Base-by-base conservation (phyloP, 2,113 vertebrate genomes). In the Abramis brama region DNA sequence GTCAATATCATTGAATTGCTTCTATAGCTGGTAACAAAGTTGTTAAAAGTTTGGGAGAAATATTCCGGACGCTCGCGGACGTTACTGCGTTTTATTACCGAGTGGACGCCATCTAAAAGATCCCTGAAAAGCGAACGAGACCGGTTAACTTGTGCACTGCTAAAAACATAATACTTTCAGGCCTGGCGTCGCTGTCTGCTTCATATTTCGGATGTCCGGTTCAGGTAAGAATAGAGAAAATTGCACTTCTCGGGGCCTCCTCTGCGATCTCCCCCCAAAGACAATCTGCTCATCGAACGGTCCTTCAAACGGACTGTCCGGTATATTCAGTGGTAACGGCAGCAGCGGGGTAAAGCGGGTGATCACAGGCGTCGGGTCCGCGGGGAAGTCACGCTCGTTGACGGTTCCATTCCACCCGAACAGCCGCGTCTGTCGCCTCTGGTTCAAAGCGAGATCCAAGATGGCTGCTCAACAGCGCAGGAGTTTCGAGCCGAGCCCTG, bases 381-480 rank as follows among this genome's bases (percentile, higher is more conserved):
- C 78, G 85, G 79, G 81, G 84, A 59, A 25, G 11, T 59, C 43
- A n/a, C 23, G 85, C 89, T 91, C 85, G 87, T 88, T 86, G 83
- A 88, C 77, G 90, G 90, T 70, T 93, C 93, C 87, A 89, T 94
- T 92, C 88, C 93, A 90, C 79, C 94, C 92, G 21, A 94, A 92
- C 93, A 92, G 27, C 27, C 64, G 94, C 90, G 91, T 87, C 88
- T 88, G 92, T 91, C 89, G 91, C 91, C 87, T 86, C 90, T 88
- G 86, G 90, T 76, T 93, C 33, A 87, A 90, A 93, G 90, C 92
- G 92, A 92, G 93, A 93, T 96, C 95, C 97, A 99, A 98, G 96
- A 99, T 99, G 97, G 97, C 97, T 94, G 92, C 95, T 93, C 90
- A 87, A 86, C 86, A 90, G 90, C 91, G 86, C 92, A 91, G 91